These are phyloP conservation scores for Cephonodes hylas DNA, from an alignment of 2,888 invertebrate species.

Conservation along the genomic window DNA sequence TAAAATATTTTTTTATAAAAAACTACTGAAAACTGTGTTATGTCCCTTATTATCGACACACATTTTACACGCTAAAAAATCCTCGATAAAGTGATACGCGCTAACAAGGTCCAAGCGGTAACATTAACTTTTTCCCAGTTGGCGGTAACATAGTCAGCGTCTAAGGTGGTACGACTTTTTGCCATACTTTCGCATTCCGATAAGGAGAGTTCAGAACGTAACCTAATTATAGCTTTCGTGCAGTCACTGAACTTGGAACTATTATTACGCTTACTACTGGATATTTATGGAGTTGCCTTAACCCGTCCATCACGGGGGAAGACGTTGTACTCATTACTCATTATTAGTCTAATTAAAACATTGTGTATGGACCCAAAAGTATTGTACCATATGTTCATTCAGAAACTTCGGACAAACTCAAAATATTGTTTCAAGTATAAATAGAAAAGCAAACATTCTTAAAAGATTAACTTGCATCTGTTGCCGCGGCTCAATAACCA, in stretches of 20 bases:
- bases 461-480: no score
- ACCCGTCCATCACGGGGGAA: background rate
- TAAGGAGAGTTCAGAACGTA: background rate
- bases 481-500: no score
- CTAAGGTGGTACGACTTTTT: background rate
- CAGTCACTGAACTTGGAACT: conserved; percentile 5
- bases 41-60: no score
- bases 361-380: no score
- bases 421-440: no score
- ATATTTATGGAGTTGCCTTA: background rate
- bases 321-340: background rate
- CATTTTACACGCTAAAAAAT: no score
- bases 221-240: conserved; percentile 2
- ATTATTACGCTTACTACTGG: background rate
- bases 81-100: background rate
- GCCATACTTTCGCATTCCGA: conserved; percentile 14
- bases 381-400: no score
- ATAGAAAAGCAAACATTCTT: no score
- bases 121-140: background rate
- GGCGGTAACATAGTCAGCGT: background rate
- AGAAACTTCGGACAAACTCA: no score
- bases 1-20: background rate
- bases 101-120: background rate
- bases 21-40: no score
- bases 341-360: no score